phyloP scores from a whole-genome alignment of 2,797 vertebrate species.

The Gambelia wislizenii region DNA sequence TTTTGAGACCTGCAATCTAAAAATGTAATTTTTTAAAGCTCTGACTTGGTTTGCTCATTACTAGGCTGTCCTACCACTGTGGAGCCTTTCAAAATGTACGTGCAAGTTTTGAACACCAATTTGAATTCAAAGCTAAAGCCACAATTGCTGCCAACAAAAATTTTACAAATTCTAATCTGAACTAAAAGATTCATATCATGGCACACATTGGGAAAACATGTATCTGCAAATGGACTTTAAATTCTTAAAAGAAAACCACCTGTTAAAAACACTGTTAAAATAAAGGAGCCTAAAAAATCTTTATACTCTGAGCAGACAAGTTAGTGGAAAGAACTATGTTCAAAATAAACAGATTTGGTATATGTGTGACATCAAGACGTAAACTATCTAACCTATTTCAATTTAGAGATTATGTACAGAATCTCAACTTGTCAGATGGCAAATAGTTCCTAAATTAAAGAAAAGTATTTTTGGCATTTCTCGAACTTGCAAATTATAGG shows the following conservation, averaged over 20 bases:
- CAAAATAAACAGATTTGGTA: not conserved
- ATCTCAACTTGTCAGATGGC: not conserved
- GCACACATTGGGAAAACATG: not conserved
- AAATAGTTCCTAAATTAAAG: not conserved
- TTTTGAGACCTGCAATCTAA: too few species aligned
- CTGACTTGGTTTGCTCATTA: too few species aligned
- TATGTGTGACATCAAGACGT: not conserved
- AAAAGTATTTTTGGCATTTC: not conserved
- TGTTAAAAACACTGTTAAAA: not conserved
- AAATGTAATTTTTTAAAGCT: too few species aligned
- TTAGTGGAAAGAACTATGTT: fast-evolving
- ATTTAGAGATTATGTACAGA: not conserved
- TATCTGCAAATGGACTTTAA: not conserved
- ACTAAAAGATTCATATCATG: not conserved
- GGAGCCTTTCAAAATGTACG: not conserved
- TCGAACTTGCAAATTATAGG: not conserved
- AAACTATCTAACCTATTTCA: not conserved
- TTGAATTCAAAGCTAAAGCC: not conserved
- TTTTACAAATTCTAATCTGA: not conserved
- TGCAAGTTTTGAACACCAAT: not conserved
- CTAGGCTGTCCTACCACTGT: fast-evolving
- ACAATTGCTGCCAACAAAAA: not conserved
- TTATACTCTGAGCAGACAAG: not conserved
- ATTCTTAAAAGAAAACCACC: not conserved
- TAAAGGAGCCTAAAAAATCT: not conserved